Evolutionary conservation across 2,113 vertebrate genomes (phyloP), one percentile per base, ranked within the genome.

Genomic region (Halichoerus grypus): DNA sequence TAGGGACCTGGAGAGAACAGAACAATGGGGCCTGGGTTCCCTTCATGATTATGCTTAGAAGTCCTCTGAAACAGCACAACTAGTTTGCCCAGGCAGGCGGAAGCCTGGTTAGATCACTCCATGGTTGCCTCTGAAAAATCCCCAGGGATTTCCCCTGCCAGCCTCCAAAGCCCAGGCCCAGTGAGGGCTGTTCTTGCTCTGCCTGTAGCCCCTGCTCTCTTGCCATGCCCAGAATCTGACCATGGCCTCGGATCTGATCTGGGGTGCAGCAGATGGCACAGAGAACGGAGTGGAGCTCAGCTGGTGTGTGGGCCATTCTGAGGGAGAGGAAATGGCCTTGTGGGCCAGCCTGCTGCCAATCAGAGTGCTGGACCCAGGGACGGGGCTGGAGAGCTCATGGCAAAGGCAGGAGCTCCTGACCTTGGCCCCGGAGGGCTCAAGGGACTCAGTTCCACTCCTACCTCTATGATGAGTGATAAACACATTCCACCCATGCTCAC

Each of bases 211-310:
- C 15, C 65, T 51, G 65, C 63, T 88, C 46, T 88, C 74, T 46
- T 97, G 63, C n/a, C 13, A 13, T 10, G 9, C 10, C 0, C 4
- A n/a, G 80, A 89, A 12, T 61, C 63, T 77, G 81, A 49, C 71
- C 0, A 0, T 55, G 88, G 94, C 82, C 57, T 97, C 21, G 59
- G 1, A 16, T 93, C 96, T 65, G 81, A 36, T 88, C 77, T 14
- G 63, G 63, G 69, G 33, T 21, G 6, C 19, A 81, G 93, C 97
- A 97, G 96, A 97, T 96, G 97, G 97, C 39, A 7, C n/a, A 0
- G 55, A 91, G 69, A 0, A 49, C 81, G 69, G 69, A 18, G 12
- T 24, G 57, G 51, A 90, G 63, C 91, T 72, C 96, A 93, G 96
- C 71, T 82, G 96, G 83, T 61, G 59, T 0, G 31, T 31, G 39